Conservation (phyloP, 2,797 vertebrate species). For the Erethizon dorsatum region DNA sequence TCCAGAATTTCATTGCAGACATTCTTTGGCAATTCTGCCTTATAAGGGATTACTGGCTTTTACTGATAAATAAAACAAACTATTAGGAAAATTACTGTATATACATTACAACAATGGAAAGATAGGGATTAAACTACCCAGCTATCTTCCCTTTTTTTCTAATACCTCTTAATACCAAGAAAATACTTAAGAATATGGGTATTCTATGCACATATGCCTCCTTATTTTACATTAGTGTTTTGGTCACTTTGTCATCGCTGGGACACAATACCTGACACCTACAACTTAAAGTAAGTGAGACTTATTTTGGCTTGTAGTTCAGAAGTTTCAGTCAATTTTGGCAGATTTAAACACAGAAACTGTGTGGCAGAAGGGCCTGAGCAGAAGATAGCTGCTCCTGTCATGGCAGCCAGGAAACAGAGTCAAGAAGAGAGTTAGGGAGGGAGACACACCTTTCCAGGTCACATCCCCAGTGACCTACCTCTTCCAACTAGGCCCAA, state of each 20-base stretch:
- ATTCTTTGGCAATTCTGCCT: neutral
- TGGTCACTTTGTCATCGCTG: neutral
- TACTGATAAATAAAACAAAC: slow-evolving; percentile 18
- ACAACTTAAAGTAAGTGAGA: neutral
- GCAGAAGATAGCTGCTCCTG: neutral
- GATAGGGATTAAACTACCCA: neutral
- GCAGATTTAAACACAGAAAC: neutral
- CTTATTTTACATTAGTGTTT: neutral
- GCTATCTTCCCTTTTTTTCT: neutral
- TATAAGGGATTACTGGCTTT: neutral
- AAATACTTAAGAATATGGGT: slow-evolving; percentile 14
- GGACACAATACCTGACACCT: neutral
- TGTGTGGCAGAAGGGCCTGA: neutral
- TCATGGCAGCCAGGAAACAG: neutral
- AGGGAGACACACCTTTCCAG: neutral
- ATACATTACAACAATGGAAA: neutral
- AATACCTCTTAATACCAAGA: neutral
- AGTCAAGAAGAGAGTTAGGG: neutral
- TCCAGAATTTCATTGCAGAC: slow-evolving; percentile 39
- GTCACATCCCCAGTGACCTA: neutral
- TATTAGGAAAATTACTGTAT: neutral
- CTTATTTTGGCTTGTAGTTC: neutral
- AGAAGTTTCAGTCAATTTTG: neutral
- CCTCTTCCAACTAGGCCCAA: neutral
- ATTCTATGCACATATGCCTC: neutral